Conservation (phyloP, 2,888 invertebrate species). For the Congeria kusceri region DNA sequence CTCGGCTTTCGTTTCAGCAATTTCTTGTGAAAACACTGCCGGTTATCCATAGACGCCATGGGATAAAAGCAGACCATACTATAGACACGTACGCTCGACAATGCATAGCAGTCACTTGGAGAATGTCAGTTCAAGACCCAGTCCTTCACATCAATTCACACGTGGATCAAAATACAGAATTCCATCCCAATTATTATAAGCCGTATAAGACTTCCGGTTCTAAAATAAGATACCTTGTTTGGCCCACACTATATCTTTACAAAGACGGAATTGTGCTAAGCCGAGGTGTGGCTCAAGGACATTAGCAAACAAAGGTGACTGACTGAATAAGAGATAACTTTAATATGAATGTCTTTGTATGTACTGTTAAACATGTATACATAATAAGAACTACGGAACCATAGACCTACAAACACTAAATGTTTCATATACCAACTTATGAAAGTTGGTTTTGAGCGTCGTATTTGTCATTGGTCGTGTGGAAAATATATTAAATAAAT, state of each 20-base stretch:
- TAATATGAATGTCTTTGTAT: no score
- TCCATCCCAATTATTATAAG: slow-evolving; percentile 36
- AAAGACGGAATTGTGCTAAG: slow-evolving; percentile 40
- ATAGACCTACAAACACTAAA: no score
- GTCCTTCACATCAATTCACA: slow-evolving; percentile 36
- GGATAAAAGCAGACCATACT: slow-evolving; percentile 9
- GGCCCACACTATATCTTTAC: slow-evolving; percentile 41
- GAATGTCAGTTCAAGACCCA: slow-evolving; percentile 51
- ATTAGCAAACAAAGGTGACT: background rate
- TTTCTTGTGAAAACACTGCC: slow-evolving; percentile 40
- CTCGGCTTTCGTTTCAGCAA: slow-evolving; percentile 41
- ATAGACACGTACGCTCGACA: slow-evolving; percentile 33
- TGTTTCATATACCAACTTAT: no score
- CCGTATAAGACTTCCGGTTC: slow-evolving; percentile 34
- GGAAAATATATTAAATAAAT: no score
- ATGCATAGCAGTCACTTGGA: slow-evolving; percentile 50
- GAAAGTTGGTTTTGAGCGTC: no score
- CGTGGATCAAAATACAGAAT: slow-evolving; percentile 8
- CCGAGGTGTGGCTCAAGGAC: slow-evolving; percentile 45
- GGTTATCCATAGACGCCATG: slow-evolving; percentile 32
- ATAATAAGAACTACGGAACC: no score
- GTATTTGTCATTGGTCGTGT: no score
- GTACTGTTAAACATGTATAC: no score
- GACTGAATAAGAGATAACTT: no score
- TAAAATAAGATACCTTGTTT: slow-evolving; percentile 42